Evolutionary conservation across 2,888 invertebrate species (phyloP), one percentile per base, ranked within the genome.

Genomic region (Tachina grossa): DNA sequence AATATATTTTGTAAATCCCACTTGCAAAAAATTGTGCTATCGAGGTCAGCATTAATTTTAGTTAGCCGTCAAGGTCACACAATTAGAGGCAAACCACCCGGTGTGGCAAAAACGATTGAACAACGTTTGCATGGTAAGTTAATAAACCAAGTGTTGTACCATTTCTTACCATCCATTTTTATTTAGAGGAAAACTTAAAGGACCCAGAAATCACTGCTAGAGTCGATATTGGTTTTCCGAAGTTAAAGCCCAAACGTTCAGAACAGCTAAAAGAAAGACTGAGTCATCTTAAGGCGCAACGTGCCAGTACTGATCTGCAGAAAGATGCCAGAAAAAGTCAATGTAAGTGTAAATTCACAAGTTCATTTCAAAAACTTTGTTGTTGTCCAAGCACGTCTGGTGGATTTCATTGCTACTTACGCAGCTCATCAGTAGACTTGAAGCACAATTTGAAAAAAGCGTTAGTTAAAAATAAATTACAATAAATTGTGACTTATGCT

Each of bases 41-140:
- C 79, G 71, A 79, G 83, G 77, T 69, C 77, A 87, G 81, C 88
- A 4, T 72, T 89, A 1, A 61, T 87, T 74, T 65, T 87, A 39
- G 31, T 77, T 47, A 83, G 74, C 4, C 89, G 92, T 0, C 88
- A 90, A 59, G 94, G 95, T 1, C 96, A 96, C 90, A 93, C 93
- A 86, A 87, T 96, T 55, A 93, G 95, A 90, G 97, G 97, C 84
- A 95, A 95, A 92, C 94, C 96, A 11, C 96, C 97, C 6, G 95
- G 94, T 53, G 92, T 94, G 61, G 96, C 96, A 45, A 94, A 94
- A 89, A 94, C 94, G 0, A 92, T 97, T 82, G 94, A 95, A 89
- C 95, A 97, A 89, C 94, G 96, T 81, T 89, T 97, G 80, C 94
- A 94, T 90, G 95, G 96, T 94, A 93, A 90, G 87, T 55, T n/a